These are phyloP conservation scores for Oxygymnocypris stewartii DNA, from an alignment of 2,113 vertebrate species.

Conservation along the genomic window DNA sequence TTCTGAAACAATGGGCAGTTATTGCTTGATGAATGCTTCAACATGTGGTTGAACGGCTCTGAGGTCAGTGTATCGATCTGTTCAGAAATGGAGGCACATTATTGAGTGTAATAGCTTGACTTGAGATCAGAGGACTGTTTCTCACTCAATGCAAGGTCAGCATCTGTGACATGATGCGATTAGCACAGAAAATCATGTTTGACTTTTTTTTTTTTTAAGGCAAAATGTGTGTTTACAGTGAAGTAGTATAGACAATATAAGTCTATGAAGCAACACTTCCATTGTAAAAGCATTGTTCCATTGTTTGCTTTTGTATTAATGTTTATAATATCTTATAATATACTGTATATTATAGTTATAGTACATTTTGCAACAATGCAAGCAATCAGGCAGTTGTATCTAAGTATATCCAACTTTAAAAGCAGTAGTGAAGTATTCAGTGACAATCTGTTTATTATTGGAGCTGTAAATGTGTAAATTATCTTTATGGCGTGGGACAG, in stretches of 20 bases:
- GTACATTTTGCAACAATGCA: background rate
- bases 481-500: background rate
- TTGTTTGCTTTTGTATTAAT: background rate
- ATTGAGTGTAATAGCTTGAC: background rate
- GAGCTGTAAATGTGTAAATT: background rate
- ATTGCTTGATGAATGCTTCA: conserved; percentile 10
- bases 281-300: background rate
- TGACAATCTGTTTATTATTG: background rate
- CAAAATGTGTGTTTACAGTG: background rate
- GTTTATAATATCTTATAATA: background rate
- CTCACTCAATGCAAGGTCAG: background rate
- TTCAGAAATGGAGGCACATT: conserved; percentile 4
- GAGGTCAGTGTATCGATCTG: conserved; percentile 11
- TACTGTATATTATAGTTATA: background rate
- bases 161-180: background rate
- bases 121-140: conserved; percentile 4
- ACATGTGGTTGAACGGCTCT: background rate
- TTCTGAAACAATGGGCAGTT: conserved; percentile 16
- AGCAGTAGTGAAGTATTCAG: background rate
- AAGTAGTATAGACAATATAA: background rate
- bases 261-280: background rate
- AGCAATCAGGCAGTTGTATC: background rate
- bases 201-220: background rate
- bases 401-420: background rate
- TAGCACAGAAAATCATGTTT: background rate